Base-by-base conservation (phyloP, 2,888 invertebrate species). In the Poecilus cupreus region DNA sequence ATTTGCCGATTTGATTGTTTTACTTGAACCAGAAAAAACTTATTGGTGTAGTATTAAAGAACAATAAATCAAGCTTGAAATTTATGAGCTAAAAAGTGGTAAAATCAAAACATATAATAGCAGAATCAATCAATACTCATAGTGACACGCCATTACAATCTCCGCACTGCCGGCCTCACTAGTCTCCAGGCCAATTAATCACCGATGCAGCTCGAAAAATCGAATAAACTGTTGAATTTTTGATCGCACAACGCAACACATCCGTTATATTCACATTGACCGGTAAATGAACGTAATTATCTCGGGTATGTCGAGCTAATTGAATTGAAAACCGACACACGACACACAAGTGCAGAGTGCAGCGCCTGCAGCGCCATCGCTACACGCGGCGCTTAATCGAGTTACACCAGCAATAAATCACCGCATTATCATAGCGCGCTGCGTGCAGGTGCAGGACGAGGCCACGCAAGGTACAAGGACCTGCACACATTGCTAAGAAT, bases 281-380 rank as follows among this genome's bases (percentile, higher is more conserved):
- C 51, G 64, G 39, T 24, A 64, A 78, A 78, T 78, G 26, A 64
- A 78, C 39, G 78, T 78, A 78, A 78, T 78, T 78, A 78, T 64
- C 13, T 39, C 18, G 16, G 60, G 64, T 78, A 64, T 78, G 78
- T 78, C 78, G 78, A 64, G 78, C 37, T 78, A 78, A 78, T 78
- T 78, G 78, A 78, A 78, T 78, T 78, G 60, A 78, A 78, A 78
- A 78, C 64, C 46, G 26, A 60, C 78, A 24, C 64, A 22, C 46
- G 13, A 64, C 43, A 57, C 46, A 46, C 46, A 46, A 43, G 22
- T 46, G 13, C 60, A 26, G 20, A 37, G 20, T 60, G 77, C 77
- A 77, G 26, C 13, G 60, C 57, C 20, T 51, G 51, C 51, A 51
- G 39, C 24, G 37, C 43, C 32, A 57, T 60, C 13, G 18, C 77